phyloP scores from a whole-genome alignment of 2,888 invertebrate genomes.

The Biston betularia region DNA sequence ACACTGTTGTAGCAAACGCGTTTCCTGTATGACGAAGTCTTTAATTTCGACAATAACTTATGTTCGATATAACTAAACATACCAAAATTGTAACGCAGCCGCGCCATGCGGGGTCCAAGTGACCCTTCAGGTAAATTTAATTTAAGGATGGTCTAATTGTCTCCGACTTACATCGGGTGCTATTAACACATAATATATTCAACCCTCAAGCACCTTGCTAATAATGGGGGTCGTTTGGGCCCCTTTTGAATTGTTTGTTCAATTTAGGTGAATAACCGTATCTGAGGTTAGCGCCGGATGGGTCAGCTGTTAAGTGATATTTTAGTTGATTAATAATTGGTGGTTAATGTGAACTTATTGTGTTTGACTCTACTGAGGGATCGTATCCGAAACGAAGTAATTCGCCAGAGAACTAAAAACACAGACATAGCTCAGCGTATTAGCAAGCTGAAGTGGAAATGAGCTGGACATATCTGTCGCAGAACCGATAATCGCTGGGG shows the following conservation, averaged over 20 bases:
- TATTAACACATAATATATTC: slow-evolving; percentile 84
- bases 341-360: slow-evolving; percentile 32
- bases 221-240: slow-evolving; percentile 79
- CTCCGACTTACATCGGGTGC: slow-evolving; percentile 71
- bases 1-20: too few species aligned
- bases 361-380: too few species aligned
- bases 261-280: slow-evolving; percentile 73
- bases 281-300: slow-evolving; percentile 61
- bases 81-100: slow-evolving; percentile 30
- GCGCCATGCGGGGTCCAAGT: slow-evolving; percentile 51
- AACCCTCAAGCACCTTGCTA: slow-evolving; percentile 82
- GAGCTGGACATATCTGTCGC: too few species aligned
- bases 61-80: not conserved
- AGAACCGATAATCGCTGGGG: too few species aligned
- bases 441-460: too few species aligned
- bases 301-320: slow-evolving; percentile 66
- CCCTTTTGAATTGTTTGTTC: slow-evolving; percentile 66
- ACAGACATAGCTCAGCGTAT: too few species aligned
- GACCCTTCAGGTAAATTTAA: slow-evolving; percentile 81
- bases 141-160: slow-evolving; percentile 76
- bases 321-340: slow-evolving; percentile 53
- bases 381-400: too few species aligned
- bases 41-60: too few species aligned
- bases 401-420: too few species aligned
- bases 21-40: too few species aligned